Conservation (phyloP, 2,888 invertebrate genomes). For the Trichogramma dendrolimi region DNA sequence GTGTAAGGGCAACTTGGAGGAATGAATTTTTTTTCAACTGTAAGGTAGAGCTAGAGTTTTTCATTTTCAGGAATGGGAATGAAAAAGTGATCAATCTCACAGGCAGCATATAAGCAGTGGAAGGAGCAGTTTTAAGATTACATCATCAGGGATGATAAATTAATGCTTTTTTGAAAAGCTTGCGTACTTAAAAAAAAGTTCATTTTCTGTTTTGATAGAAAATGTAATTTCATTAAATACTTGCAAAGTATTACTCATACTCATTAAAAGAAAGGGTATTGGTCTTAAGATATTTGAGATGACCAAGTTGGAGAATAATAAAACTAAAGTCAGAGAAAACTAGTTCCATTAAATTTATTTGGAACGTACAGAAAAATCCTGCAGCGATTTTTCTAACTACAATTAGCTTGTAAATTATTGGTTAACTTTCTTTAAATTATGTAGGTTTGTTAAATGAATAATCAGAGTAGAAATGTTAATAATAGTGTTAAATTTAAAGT, state of each 20-base stretch:
- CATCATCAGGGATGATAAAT: constrained; percentile 14
- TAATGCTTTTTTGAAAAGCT: constrained; percentile 11
- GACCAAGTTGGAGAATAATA: constrained; percentile 1
- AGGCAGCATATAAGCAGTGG: constrained; percentile 42
- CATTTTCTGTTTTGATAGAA: constrained; percentile 13
- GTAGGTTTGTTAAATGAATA: no score
- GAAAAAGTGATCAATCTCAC: constrained; percentile 49
- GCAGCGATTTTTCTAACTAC: no score
- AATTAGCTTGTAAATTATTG: no score
- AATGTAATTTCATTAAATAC: constrained; percentile 6
- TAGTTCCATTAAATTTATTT: no score
- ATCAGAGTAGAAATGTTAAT: no score
- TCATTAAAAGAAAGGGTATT: constrained; percentile 11
- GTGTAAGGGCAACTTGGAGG: no score
- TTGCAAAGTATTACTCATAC: constrained; percentile 15
- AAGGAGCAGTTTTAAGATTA: constrained; percentile 19
- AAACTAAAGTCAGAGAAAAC: no score
- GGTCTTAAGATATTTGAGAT: constrained; percentile 5
- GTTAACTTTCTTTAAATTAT: no score
- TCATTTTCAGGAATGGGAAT: constrained; percentile 46
- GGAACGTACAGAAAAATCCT: no score
- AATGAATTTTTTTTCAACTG: not conserved
- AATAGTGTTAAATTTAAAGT: no score
- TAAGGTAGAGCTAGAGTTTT: constrained; percentile 42
- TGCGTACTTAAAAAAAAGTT: constrained; percentile 12